Base-by-base conservation (phyloP, 1,140 invertebrate genomes). In the Wiebesia pumilae region DNA sequence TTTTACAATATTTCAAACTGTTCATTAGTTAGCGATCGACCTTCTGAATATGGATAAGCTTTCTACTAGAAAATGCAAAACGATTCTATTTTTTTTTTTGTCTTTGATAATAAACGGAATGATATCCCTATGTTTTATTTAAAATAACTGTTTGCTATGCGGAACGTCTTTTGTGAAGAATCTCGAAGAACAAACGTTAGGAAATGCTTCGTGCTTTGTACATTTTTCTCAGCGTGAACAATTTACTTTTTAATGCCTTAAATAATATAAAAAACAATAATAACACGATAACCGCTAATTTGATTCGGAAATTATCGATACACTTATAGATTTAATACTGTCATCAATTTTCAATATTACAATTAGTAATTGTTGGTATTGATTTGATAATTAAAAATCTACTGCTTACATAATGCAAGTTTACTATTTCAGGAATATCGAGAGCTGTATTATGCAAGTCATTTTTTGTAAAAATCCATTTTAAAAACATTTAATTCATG, bases 31-130 rank as follows among this genome's bases (percentile, higher is more conserved):
- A 21, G 24, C 27, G 27, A 77, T 77, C 19, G 40, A 58, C 51
- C 27, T 16, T 27, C 19, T 83, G 30, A 83, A 83, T 83, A 83
- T 71, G 65, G 35, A 81, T 67, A 58, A 21, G 80, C 21, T n/a
- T 27, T 62, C 2, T 33, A 0, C 21, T 40, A 19, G 9, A 33
- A n/a, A 69, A 40, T 81, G 10, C 62, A 27, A 27, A 30, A 0
- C 4, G 19, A 40, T 40, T 75, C 19, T 33, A 69, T 35, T 73
- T 16, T 73, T 21, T 73, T 73, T 75, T 75, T 75, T 75, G 6
- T 21, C 24, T 7, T 6, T 9, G 1, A 40, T 2, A 69, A 30
- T 35, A 35, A 69, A 75, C n/a, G 19, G 24, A 75, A n/a, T 6
- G 24, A 38, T 27, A 12, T 30, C 10, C 16, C 21, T 40, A 40